Evolutionary conservation across 2,888 invertebrate species (phyloP).

Genomic region (Tachina fera): DNA sequence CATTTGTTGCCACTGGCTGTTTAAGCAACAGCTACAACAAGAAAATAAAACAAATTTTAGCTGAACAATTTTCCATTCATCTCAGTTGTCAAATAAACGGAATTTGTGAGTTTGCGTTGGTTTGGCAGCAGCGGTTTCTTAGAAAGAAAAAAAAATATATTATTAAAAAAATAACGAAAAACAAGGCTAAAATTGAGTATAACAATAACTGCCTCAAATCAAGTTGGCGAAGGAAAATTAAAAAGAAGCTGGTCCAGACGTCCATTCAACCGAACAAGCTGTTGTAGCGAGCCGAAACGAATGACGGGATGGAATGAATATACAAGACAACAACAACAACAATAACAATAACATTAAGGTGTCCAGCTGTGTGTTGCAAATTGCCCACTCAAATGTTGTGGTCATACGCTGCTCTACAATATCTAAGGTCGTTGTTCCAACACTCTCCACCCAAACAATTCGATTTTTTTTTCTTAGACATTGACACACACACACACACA

Average conservation of each 20-base stretch:
- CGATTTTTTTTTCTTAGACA: conserved; percentile 37
- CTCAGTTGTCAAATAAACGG: conserved; percentile 71
- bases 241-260: conserved; percentile 17
- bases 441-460: conserved; percentile 58
- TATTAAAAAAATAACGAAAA: background rate
- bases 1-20: conserved; percentile 56
- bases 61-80: conserved; percentile 70
- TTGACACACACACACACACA: conserved; percentile 25
- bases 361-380: conserved; percentile 69
- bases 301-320: conserved; percentile 21
- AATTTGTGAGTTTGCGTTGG: conserved; percentile 71
- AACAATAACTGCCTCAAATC: conserved; percentile 35
- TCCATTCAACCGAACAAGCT: conserved; percentile 27
- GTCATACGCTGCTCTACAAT: conserved; percentile 29
- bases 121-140: conserved; percentile 45
- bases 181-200: conserved; percentile 5
- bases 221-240: background rate
- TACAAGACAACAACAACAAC: conserved; percentile 6
- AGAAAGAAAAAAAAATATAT: conserved; percentile 10
- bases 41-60: conserved; percentile 57
- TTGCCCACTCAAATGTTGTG: conserved; percentile 66
- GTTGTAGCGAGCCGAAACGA: conserved; percentile 33
- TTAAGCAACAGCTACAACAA: conserved; percentile 12
- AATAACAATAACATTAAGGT: background rate
- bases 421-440: conserved; percentile 68